phyloP scores from a whole-genome alignment of 2,113 vertebrate genomes.

The Thymallus thymallus region DNA sequence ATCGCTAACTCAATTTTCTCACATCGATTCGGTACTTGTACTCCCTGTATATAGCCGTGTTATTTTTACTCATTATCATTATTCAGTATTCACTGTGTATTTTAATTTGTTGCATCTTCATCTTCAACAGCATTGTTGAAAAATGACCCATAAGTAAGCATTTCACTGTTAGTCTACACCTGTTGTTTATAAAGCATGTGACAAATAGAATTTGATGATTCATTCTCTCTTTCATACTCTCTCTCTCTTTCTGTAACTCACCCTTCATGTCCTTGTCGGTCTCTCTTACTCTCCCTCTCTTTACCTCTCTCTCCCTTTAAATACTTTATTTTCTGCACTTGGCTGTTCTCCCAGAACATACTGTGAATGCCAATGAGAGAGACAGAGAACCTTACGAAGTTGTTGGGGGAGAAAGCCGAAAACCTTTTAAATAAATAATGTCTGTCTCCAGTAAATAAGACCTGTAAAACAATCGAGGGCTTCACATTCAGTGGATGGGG shows the following conservation, averaged over 20 bases:
- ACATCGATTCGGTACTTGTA: too few species aligned
- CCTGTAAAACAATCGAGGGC: slow-evolving; percentile 24
- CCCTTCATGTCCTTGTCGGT: background rate
- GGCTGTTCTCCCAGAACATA: slow-evolving; percentile 34
- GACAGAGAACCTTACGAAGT: background rate
- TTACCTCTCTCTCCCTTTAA: slow-evolving; percentile 29
- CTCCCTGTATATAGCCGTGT: too few species aligned
- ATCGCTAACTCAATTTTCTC: too few species aligned
- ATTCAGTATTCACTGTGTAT: too few species aligned
- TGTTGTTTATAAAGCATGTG: too few species aligned
- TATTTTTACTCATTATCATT: too few species aligned
- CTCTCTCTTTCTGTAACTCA: background rate
- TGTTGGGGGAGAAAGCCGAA: slow-evolving; percentile 4
- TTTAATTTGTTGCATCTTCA: too few species aligned
- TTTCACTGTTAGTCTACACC: too few species aligned
- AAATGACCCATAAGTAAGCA: too few species aligned
- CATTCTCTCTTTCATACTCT: background rate
- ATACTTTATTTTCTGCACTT: slow-evolving; percentile 42
- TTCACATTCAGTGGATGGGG: slow-evolving; percentile 10
- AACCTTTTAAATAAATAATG: slow-evolving; percentile 37
- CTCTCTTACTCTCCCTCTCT: background rate
- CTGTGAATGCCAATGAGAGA: slow-evolving; percentile 25
- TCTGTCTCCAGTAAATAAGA: slow-evolving; percentile 39
- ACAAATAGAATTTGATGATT: too few species aligned
- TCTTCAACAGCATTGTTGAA: too few species aligned